Evolutionary conservation across 2,797 vertebrate genomes (phyloP), one percentile per base, ranked within the genome.

Genomic region (Aeoliscus strigatus): DNA sequence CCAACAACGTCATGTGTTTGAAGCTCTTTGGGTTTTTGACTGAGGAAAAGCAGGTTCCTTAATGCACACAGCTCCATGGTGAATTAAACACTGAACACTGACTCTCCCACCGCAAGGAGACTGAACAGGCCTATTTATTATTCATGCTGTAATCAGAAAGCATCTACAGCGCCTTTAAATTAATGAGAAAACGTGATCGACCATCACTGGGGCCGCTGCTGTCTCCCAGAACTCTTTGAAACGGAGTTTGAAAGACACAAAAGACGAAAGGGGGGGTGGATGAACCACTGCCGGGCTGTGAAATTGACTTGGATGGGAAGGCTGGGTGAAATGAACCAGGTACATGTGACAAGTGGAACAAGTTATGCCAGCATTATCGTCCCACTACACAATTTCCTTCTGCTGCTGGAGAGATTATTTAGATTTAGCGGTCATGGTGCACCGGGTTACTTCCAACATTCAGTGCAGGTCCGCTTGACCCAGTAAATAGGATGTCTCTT

Each of bases 101-200:
- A 36, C 13, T 61, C 53, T 60, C 43, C 54, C 50, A 43, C 61
- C 60, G 40, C 53, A 44, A 50, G 61, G 55, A 76, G 48, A 69
- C 61, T 57, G n/a, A 59, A 52, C 66, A 51, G 73, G 28, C 58
- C 46, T 67, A 71, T 86, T 88, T 81, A 84, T 86, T 84, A 88
- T 88, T 89, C 82, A 83, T 81, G 73, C 41, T 23, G 27, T 83
- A 84, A 88, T 88, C 75, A 34, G 63, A 80, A 83, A 62, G 73
- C 71, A 78, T 83, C 80, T 70, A 68, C 27, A 26, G 58, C 27
- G 44, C 51, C 68, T 79, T 76, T 75, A 77, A 79, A 82, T 86
- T 74, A 86, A 89, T 81, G 77, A 83, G 69, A 82, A 87, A 84
- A 84, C 77, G 70, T 77, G 80, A 87, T 86, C 48, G 66, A 79